Evolutionary conservation across 2,113 vertebrate genomes (phyloP).

Genomic region (Leptocoma aspasia): DNA sequence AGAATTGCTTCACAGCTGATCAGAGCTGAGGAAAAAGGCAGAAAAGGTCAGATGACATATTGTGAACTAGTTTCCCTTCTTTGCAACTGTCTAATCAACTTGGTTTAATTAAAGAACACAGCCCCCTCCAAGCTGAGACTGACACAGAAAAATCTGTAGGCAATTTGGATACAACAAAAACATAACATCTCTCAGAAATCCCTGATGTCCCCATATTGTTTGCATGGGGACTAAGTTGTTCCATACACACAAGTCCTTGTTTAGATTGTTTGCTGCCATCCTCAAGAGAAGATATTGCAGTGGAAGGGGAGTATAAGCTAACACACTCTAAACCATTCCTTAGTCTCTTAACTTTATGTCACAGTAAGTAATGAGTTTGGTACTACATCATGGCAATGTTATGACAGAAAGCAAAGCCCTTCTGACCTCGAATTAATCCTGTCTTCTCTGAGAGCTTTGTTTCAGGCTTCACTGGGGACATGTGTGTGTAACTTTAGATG

Average conservation of each 20-base stretch:
- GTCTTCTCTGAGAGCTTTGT: slow-evolving; percentile 57
- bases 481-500: slow-evolving; percentile 50
- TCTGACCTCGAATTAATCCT: slow-evolving; percentile 61
- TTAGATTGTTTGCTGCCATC: slow-evolving; percentile 62
- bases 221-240: slow-evolving; percentile 53
- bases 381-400: slow-evolving; percentile 69
- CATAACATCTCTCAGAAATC: slow-evolving; percentile 25
- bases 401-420: slow-evolving; percentile 66
- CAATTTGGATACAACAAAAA: slow-evolving; percentile 18
- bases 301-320: slow-evolving; percentile 30
- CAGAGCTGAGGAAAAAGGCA: not conserved
- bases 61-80: not conserved
- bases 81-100: slow-evolving; percentile 6
- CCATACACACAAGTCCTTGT: slow-evolving; percentile 50
- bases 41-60: slow-evolving; percentile 27
- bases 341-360: slow-evolving; percentile 57
- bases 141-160: slow-evolving; percentile 29
- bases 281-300: slow-evolving; percentile 34
- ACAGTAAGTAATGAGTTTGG: slow-evolving; percentile 61
- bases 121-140: not conserved
- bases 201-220: slow-evolving; percentile 48
- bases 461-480: slow-evolving; percentile 54
- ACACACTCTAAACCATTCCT: slow-evolving; percentile 48
- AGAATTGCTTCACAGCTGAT: slow-evolving; percentile 32
- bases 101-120: not conserved